Conservation (phyloP, 2,888 invertebrate genomes). For the Ariolimax columbianus region DNA sequence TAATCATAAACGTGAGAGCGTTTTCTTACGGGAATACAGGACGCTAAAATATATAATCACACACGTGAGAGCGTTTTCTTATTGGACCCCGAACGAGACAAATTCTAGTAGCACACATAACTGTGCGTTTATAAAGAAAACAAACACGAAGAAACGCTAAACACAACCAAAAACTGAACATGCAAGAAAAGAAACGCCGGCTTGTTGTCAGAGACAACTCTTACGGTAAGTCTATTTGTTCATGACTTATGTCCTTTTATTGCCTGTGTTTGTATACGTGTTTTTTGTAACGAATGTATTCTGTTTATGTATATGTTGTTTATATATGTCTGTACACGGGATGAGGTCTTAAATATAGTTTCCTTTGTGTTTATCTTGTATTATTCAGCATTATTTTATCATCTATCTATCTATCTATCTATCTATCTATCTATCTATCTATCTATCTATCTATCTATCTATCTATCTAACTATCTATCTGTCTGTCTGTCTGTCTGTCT, state of each 20-base stretch:
- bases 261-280: not conserved
- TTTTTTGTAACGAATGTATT: not conserved
- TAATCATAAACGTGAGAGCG: too few relatives aligned
- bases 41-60: too few relatives aligned
- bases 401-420: slow-evolving; percentile 1
- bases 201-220: slow-evolving; percentile 40
- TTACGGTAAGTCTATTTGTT: slow-evolving; percentile 34
- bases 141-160: too few relatives aligned
- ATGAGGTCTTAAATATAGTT: not conserved
- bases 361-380: slow-evolving; percentile 1
- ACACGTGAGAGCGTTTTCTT: too few relatives aligned
- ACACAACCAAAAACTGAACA: not conserved
- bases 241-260: not conserved
- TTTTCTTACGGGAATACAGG: too few relatives aligned
- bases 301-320: not conserved
- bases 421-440: slow-evolving; percentile 1
- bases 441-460: not conserved
- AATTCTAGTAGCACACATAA: too few relatives aligned
- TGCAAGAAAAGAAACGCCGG: slow-evolving; percentile 37
- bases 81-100: too few relatives aligned
- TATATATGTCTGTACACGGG: too few relatives aligned
- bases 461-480: not conserved
- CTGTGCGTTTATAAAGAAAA: too few relatives aligned
- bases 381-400: not conserved
- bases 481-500: not conserved